Conservation (phyloP, 2,797 vertebrate species). For the Sebastes variabilis region DNA sequence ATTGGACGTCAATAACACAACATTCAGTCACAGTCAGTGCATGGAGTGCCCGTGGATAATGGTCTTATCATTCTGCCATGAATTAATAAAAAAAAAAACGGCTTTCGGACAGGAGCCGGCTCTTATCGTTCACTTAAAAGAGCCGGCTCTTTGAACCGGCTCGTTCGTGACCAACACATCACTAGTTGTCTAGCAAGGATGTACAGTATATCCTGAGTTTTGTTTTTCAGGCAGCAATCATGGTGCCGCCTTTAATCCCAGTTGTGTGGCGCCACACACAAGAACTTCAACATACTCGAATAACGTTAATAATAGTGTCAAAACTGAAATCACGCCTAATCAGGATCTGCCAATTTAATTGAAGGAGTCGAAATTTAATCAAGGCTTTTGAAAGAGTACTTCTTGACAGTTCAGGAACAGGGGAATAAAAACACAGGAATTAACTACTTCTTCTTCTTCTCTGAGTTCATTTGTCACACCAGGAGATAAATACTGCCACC, state of each 20-base stretch:
- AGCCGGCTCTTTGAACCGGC: too few species aligned
- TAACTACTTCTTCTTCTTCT: background rate
- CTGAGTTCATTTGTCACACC: background rate
- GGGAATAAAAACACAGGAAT: background rate
- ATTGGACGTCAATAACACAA: too few species aligned
- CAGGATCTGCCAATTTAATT: rapidly evolving
- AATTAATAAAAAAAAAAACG: too few species aligned
- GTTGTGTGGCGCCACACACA: too few species aligned
- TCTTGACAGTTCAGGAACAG: background rate
- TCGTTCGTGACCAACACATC: rapidly evolving
- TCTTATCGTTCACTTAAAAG: too few species aligned
- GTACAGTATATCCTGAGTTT: background rate
- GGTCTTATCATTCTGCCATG: too few species aligned
- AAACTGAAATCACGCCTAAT: background rate
- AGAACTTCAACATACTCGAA: rapidly evolving
- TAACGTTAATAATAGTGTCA: rapidly evolving
- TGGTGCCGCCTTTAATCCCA: rapidly evolving
- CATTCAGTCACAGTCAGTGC: too few species aligned
- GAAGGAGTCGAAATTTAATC: background rate
- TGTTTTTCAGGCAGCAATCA: background rate
- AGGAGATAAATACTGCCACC: background rate
- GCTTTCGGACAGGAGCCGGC: too few species aligned
- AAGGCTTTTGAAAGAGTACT: background rate
- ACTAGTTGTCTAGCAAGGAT: rapidly evolving
- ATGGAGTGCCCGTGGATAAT: too few species aligned